These are phyloP conservation scores for Solea solea DNA, from an alignment of 2,113 vertebrate species.

Conservation along the genomic window DNA sequence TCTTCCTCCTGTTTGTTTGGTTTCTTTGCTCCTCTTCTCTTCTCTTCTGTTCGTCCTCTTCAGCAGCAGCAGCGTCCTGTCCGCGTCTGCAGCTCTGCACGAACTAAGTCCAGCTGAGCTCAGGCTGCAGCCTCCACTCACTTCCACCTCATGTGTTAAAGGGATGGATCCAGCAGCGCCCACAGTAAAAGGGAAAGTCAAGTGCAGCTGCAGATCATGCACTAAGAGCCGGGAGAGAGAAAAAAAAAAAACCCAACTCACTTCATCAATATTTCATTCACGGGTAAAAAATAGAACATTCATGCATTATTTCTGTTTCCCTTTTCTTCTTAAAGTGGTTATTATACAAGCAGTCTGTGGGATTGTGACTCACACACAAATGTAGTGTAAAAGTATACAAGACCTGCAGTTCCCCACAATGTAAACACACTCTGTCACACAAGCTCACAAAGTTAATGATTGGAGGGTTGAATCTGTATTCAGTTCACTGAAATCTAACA, in stretches of 20 bases:
- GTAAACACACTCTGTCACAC: too few species aligned
- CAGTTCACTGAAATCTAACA: too few species aligned
- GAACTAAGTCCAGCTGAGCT: background rate
- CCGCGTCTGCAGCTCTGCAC: slow-evolving; percentile 26
- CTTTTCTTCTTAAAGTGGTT: background rate
- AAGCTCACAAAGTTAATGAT: too few species aligned
- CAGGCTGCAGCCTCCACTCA: slow-evolving; percentile 19
- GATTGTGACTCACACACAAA: too few species aligned
- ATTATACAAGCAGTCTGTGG: slow-evolving; percentile 1
- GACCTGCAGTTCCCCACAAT: too few species aligned
- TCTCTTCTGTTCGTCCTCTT: too few species aligned
- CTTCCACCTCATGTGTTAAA: slow-evolving; percentile 51
- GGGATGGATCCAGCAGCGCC: slow-evolving; percentile 12
- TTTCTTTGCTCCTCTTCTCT: too few species aligned
- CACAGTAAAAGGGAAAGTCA: slow-evolving; percentile 34
- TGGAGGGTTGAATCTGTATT: too few species aligned
- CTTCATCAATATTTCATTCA: slow-evolving; percentile 55
- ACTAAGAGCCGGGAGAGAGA: too few species aligned
- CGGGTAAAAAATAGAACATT: slow-evolving; percentile 44
- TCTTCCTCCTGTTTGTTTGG: too few species aligned
- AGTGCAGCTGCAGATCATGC: slow-evolving; percentile 12
- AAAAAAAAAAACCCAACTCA: background rate
- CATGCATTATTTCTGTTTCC: slow-evolving; percentile 38
- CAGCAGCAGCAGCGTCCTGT: background rate
- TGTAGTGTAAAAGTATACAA: too few species aligned